Percentiles rank a stretch among this genome's conserved stretches.
Evolutionary conservation across 2,888 invertebrate genomes (phyloP).

Genomic region (Luffia ferchaultella): DNA sequence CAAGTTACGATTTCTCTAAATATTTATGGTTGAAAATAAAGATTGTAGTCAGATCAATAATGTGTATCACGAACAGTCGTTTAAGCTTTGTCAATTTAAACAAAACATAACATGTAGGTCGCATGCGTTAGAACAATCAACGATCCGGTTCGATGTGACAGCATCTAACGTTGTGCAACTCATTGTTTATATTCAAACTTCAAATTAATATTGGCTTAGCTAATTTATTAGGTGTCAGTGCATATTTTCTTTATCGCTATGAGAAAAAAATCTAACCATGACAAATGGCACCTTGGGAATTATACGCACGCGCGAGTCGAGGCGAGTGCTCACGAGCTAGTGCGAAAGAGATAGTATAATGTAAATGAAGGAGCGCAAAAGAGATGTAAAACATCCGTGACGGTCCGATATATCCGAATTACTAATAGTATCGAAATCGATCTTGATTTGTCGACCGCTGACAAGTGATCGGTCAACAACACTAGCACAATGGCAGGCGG

Average conservation of each 20-base stretch:
- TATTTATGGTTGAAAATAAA: too few relatives aligned
- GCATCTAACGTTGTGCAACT: not conserved
- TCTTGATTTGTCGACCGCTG: constrained; percentile 9
- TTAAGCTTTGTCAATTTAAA: too few relatives aligned
- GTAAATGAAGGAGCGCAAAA: not conserved
- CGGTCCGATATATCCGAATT: not conserved
- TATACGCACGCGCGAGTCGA: not conserved
- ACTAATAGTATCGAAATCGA: constrained; percentile 6
- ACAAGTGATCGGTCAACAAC: constrained; percentile 11
- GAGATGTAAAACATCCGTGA: not conserved
- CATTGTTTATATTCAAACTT: not conserved
- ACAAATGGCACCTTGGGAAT: constrained; percentile 5
- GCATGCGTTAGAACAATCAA: not conserved
- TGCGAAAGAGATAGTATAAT: not conserved
- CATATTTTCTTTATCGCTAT: constrained; percentile 2
- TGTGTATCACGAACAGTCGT: too few relatives aligned
- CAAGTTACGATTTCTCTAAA: too few relatives aligned
- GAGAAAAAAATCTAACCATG: constrained; percentile 1
- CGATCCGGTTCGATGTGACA: not conserved
- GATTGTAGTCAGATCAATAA: too few relatives aligned
- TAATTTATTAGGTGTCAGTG: constrained; percentile 5
- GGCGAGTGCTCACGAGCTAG: not conserved
- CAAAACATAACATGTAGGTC: not conserved
- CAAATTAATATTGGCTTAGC: not conserved
- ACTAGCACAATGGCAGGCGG: constrained; percentile 42